Conservation (phyloP, 2,888 invertebrate species). For the Junonia oenone region DNA sequence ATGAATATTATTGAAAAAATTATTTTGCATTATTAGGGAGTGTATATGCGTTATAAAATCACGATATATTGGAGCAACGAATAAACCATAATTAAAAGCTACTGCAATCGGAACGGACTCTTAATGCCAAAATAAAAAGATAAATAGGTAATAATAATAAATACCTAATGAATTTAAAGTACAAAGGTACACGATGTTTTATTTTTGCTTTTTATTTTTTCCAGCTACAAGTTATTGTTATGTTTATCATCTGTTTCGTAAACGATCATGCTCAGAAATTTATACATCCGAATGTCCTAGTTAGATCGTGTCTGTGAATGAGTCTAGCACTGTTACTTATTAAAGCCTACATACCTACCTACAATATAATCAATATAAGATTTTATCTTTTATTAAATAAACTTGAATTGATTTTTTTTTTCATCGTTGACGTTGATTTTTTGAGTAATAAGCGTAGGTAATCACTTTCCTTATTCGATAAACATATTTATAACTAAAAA, state of each 20-base stretch:
- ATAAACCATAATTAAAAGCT: too few relatives aligned
- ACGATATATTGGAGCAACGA: too few relatives aligned
- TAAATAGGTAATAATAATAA: too few relatives aligned
- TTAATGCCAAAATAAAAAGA: too few relatives aligned
- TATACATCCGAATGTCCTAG: constrained; percentile 19
- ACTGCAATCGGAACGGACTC: too few relatives aligned
- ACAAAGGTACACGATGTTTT: too few relatives aligned
- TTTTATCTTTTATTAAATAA: not conserved
- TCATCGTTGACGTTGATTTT: not conserved
- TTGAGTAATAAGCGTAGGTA: not conserved
- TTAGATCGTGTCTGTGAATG: constrained; percentile 7
- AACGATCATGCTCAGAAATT: constrained; percentile 7
- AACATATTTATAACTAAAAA: constrained; percentile 1
- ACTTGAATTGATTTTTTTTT: not conserved
- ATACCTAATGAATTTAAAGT: too few relatives aligned
- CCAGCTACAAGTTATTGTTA: not conserved
- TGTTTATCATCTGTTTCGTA: not conserved
- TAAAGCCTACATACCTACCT: constrained; percentile 4
- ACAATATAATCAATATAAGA: constrained; percentile 2
- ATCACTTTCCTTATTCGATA: constrained; percentile 9
- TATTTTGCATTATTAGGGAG: too few relatives aligned
- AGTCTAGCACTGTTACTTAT: constrained; percentile 1
- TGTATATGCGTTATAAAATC: too few relatives aligned
- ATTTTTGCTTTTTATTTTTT: too few relatives aligned
- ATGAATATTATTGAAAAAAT: too few relatives aligned